Percentiles rank a stretch among this genome's conserved stretches.
Evolutionary conservation across 2,888 invertebrate species (phyloP).

Genomic region (Mayetiola destructor): DNA sequence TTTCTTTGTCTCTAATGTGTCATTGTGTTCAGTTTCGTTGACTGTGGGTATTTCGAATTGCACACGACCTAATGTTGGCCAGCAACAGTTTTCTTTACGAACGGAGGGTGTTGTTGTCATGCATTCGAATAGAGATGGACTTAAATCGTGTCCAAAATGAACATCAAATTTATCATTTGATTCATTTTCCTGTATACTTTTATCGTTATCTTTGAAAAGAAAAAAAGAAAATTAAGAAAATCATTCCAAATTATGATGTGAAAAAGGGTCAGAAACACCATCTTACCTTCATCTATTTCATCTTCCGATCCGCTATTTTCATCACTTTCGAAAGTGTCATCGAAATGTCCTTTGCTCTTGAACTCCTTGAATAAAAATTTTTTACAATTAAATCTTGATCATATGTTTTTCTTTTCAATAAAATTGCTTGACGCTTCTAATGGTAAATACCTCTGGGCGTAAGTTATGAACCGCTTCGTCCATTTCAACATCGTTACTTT

Average conservation of each 20-base stretch:
- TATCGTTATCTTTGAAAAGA: background rate
- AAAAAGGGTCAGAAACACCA: too few species aligned
- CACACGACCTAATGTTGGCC: constrained; percentile 50
- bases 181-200: background rate
- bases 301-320: constrained; percentile 18
- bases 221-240: too few species aligned
- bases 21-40: constrained; percentile 28
- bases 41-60: constrained; percentile 42
- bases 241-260: too few species aligned
- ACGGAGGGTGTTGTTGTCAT: constrained; percentile 38
- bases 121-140: constrained; percentile 45
- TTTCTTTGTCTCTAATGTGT: constrained; percentile 22
- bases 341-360: constrained; percentile 16
- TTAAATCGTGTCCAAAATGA: constrained; percentile 53
- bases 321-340: constrained; percentile 18
- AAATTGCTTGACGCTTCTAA: too few species aligned
- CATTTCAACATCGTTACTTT: constrained; percentile 15
- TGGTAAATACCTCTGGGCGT: constrained; percentile 10
- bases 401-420: background rate
- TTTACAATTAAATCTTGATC: too few species aligned
- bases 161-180: constrained; percentile 46
- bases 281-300: constrained; percentile 15
- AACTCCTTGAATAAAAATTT: too few species aligned
- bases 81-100: constrained; percentile 36
- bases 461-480: background rate